Evolutionary conservation across 2,888 invertebrate species (phyloP), one percentile per base, ranked within the genome.

Genomic region (Oxystoma pomonae): DNA sequence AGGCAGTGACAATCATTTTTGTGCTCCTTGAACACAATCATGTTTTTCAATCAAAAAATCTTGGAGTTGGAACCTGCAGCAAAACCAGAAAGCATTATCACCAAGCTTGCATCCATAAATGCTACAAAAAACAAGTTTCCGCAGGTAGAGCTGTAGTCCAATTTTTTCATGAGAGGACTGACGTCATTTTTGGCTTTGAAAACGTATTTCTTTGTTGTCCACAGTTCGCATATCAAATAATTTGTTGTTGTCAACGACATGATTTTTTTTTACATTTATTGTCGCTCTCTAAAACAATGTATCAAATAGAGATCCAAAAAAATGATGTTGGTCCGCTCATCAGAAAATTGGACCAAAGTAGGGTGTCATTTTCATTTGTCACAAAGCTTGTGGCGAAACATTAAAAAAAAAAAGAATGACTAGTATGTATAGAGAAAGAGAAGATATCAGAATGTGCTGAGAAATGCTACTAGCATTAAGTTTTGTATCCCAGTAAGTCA

Each of bases 401-500:
- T 53, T 53, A 7, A 53, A n/a, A 53, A 18, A n/a, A n/a, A 17
- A 3, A 35, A 12, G 35, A 35, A 35, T 35, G 35, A 53, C 18
- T 7, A 53, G 16, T 53, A 7, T 53, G 16, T 53, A 17, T 16
- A 53, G 16, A 17, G 55, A 53, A 53, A 53, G 18, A 53, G 17
- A 53, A 18, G 55, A 53, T 17, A 9, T 53, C 3, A 53, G 55
- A 53, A 53, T 53, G 5, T 17, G 5, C 16, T 53, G 55, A 3
- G 16, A 53, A 53, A 53, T 53, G 55, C 55, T 53, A 53, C 18
- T 53, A 53, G 55, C 55, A 9, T 18, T 53, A 53, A 17, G 16
- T 17, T 53, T 53, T 53, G 55, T 53, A 17, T n/a, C 55, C 16
- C 17, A 3, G 16, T 7, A 16, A 53, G 55, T 7, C 16, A 7